Evolutionary conservation across 2,797 vertebrate species (phyloP).

Genomic region (Staurois parvus): DNA sequence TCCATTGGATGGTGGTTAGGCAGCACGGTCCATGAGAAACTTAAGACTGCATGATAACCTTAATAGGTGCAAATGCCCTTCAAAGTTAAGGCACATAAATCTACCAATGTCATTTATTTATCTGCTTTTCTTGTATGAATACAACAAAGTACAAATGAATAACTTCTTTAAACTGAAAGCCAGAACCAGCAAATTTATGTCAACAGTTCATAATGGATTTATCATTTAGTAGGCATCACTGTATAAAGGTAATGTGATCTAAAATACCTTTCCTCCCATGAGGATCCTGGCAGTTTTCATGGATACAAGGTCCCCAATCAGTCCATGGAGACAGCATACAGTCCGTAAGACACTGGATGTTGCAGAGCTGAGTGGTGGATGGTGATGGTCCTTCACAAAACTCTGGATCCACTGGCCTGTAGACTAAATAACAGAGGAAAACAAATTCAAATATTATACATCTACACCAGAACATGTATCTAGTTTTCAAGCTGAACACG

Average conservation of each 20-base stretch:
- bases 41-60: too few relatives aligned
- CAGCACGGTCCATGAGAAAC: too few relatives aligned
- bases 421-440: slow-evolving; percentile 72
- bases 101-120: too few relatives aligned
- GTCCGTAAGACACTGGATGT: slow-evolving; percentile 79
- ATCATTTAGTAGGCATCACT: neutral
- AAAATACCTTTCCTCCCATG: slow-evolving; percentile 87
- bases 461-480: too few relatives aligned
- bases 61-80: too few relatives aligned
- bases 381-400: slow-evolving; percentile 83
- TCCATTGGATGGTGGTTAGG: too few relatives aligned
- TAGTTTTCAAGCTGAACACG: too few relatives aligned
- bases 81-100: too few relatives aligned
- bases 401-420: slow-evolving; percentile 83
- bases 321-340: slow-evolving; percentile 89
- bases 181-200: neutral
- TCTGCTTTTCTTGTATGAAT: too few relatives aligned
- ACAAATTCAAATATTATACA: too few relatives aligned
- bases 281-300: slow-evolving; percentile 85
- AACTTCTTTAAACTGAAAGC: neutral
- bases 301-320: slow-evolving; percentile 85
- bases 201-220: neutral
- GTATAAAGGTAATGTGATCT: neutral
- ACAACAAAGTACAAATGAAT: too few relatives aligned
- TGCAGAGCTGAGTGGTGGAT: slow-evolving; percentile 81